Conservation (phyloP, 1,140 invertebrate species). For the Oryzaephilus surinamensis region DNA sequence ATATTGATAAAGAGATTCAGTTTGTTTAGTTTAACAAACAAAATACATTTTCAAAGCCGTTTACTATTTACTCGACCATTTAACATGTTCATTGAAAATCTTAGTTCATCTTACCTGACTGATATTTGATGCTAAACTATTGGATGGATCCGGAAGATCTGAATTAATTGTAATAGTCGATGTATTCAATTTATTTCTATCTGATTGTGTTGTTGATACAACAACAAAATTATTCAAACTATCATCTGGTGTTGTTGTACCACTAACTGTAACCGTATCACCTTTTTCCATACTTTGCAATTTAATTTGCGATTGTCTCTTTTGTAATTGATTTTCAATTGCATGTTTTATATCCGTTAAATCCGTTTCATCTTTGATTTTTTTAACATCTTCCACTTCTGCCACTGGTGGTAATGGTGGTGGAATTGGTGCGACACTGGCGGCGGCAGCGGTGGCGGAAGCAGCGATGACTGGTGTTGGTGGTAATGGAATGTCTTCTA, state of each 20-base stretch:
- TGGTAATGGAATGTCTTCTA: constrained; percentile 15
- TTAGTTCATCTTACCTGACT: constrained; percentile 43
- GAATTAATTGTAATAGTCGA: constrained; percentile 49
- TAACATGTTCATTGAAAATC: background rate
- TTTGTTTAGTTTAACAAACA: no score
- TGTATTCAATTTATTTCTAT: constrained; percentile 35
- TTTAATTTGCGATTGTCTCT: constrained; percentile 14
- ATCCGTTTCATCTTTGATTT: constrained; percentile 1
- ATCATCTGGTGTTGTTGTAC: constrained; percentile 19
- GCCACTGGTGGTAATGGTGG: background rate
- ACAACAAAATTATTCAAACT: constrained; percentile 18
- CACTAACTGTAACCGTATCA: constrained; percentile 21
- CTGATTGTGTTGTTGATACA: constrained; percentile 11
- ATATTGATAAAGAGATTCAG: no score
- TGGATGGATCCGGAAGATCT: constrained; percentile 46
- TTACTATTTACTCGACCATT: no score
- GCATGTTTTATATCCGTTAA: constrained; percentile 14
- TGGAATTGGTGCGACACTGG: background rate
- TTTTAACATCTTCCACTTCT: constrained; percentile 9
- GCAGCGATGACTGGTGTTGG: constrained; percentile 1
- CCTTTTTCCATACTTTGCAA: constrained; percentile 1
- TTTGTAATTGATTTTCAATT: constrained; percentile 18
- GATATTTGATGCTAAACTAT: constrained; percentile 57
- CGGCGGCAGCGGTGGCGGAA: background rate
- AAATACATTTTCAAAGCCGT: no score